Evolutionary conservation across 2,113 vertebrate genomes (phyloP).

Genomic region (Psilopogon haemacephalus): DNA sequence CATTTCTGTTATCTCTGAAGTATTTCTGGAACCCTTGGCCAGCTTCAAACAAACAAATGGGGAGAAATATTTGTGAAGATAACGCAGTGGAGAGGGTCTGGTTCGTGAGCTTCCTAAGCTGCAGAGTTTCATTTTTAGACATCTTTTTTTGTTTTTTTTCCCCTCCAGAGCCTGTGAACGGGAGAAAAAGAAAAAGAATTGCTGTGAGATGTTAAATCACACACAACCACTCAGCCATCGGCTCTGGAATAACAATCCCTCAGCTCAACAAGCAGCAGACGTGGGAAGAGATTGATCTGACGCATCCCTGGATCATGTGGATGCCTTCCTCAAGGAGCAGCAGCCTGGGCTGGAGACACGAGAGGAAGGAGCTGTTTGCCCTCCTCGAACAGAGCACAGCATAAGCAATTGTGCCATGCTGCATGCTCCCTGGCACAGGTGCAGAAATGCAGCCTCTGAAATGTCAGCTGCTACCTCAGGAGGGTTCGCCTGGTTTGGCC

Average conservation of each 20-base stretch:
- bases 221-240: conserved; percentile 8
- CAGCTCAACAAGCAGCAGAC: conserved; percentile 44
- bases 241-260: conserved; percentile 29
- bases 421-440: conserved; percentile 48
- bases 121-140: background rate
- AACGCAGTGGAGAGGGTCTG: background rate
- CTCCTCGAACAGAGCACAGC: conserved; percentile 50
- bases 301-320: conserved; percentile 45
- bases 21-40: conserved; percentile 61
- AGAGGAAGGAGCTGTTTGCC: conserved; percentile 46
- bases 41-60: conserved; percentile 60
- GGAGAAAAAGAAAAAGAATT: background rate
- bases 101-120: conserved; percentile 7
- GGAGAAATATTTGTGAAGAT: conserved; percentile 51
- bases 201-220: conserved; percentile 1
- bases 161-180: conserved; percentile 3
- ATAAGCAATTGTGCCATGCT: conserved; percentile 21
- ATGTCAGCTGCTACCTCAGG: conserved; percentile 13
- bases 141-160: conserved; percentile 20
- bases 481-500: conserved; percentile 29
- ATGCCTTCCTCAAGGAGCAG: conserved; percentile 43
- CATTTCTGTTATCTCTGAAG: conserved; percentile 59
- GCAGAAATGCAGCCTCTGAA: conserved; percentile 67
- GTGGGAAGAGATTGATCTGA: conserved; percentile 63
- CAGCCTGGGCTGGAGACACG: conserved; percentile 25